A percentile compares a stretch with the other conserved stretches of the same genome.
Conservation (phyloP, 1,140 invertebrate species). For the Cyclina sinensis region DNA sequence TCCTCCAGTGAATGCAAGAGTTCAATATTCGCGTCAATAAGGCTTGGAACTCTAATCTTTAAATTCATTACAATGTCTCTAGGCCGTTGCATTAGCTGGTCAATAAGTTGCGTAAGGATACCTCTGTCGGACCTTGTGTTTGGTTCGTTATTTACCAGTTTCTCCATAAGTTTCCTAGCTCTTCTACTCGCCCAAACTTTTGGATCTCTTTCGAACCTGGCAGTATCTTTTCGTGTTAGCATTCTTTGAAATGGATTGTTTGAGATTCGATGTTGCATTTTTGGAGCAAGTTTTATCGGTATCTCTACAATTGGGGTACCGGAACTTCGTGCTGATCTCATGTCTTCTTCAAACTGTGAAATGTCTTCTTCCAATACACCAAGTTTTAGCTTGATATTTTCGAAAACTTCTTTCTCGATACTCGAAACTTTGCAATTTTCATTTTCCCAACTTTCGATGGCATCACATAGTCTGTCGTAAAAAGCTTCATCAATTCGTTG, state of each 20-base stretch:
- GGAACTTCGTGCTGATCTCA: background rate
- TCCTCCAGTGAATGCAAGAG: constrained; percentile 31
- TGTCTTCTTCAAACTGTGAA: constrained; percentile 8
- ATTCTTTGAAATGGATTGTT: constrained; percentile 8
- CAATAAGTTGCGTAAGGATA: constrained; percentile 20
- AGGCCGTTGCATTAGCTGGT: constrained; percentile 50
- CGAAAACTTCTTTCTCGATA: constrained; percentile 37
- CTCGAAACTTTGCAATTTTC: constrained; percentile 13
- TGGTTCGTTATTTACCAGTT: constrained; percentile 26
- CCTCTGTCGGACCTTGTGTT: background rate
- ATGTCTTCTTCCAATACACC: constrained; percentile 52
- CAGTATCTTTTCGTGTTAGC: background rate
- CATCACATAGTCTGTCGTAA: constrained; percentile 35
- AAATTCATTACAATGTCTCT: constrained; percentile 31
- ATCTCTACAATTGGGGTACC: background rate
- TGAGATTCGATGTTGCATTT: background rate
- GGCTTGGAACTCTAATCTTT: constrained; percentile 31
- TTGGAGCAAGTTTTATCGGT: background rate
- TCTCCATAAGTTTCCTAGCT: constrained; percentile 45
- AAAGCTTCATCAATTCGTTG: constrained; percentile 33
- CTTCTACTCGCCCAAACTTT: constrained; percentile 39
- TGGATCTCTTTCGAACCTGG: constrained; percentile 45
- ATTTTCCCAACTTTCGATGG: constrained; percentile 59
- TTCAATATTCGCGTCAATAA: constrained; percentile 42
- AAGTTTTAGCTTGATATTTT: constrained; percentile 31